Conservation (phyloP, 2,797 vertebrate species). For the Geotrypetes seraphini region DNA sequence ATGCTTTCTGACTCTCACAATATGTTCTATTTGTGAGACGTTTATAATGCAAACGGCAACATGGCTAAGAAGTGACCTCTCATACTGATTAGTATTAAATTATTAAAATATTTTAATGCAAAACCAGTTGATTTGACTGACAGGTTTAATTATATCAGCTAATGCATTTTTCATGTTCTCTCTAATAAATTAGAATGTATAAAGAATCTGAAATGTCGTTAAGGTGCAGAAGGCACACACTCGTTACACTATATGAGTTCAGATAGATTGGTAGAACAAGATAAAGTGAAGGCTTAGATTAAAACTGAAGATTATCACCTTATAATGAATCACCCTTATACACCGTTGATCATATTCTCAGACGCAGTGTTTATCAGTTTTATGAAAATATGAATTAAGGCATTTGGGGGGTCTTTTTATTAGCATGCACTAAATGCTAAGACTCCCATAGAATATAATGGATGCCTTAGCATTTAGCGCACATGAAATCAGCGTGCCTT, state of each 20-base stretch:
- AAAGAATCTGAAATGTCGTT: too few relatives aligned
- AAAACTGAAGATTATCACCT: not conserved
- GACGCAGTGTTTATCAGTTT: not conserved
- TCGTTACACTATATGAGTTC: not conserved
- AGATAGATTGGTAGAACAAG: not conserved
- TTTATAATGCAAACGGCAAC: too few relatives aligned
- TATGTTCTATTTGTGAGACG: slow-evolving; percentile 3
- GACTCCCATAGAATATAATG: too few relatives aligned
- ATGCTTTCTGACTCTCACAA: not conserved
- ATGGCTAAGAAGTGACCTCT: not conserved
- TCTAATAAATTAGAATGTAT: too few relatives aligned
- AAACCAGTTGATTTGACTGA: not conserved
- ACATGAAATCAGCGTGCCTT: too few relatives aligned
- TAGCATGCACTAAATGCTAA: too few relatives aligned
- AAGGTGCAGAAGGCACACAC: not conserved
- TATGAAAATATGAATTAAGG: not conserved
- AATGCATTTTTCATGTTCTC: not conserved
- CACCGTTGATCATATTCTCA: not conserved
- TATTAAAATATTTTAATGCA: not conserved
- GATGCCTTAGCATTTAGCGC: too few relatives aligned
- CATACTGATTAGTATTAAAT: not conserved
- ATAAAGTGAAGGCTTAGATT: too few relatives aligned
- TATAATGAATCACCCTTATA: not conserved
- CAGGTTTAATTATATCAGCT: slow-evolving; percentile 1
- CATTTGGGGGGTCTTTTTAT: too few relatives aligned